phyloP scores from a whole-genome alignment of 2,888 invertebrate genomes.

The Keiferia lycopersicella region DNA sequence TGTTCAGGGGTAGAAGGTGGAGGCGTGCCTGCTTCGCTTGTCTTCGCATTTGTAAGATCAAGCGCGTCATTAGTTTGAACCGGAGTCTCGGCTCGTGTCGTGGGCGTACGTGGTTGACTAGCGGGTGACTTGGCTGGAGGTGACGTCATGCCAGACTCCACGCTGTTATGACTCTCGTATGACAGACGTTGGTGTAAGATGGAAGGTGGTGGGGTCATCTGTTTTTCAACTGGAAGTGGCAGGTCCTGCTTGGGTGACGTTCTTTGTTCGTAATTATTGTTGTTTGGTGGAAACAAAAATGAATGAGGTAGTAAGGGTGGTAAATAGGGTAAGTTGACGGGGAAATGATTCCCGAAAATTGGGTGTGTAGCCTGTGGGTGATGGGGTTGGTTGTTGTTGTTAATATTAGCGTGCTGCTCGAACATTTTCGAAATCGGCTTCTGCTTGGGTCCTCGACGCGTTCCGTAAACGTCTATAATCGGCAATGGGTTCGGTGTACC shows the following conservation, averaged over 20 bases:
- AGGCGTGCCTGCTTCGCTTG: constrained; percentile 64
- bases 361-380: constrained; percentile 61
- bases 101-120: constrained; percentile 55
- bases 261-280: constrained; percentile 67
- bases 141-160: constrained; percentile 45
- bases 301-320: constrained; percentile 74
- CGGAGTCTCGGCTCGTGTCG: constrained; percentile 44
- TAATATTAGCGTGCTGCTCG: constrained; percentile 54
- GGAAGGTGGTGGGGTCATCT: constrained; percentile 56
- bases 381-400: constrained; percentile 51
- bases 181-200: constrained; percentile 67
- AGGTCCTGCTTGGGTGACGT: constrained; percentile 59
- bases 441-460: constrained; percentile 91
- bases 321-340: constrained; percentile 70
- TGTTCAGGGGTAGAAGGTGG: constrained; percentile 51
- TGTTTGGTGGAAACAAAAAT: constrained; percentile 75
- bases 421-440: constrained; percentile 67
- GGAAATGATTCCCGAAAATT: constrained; percentile 70
- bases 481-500: constrained; percentile 93
- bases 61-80: constrained; percentile 69
- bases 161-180: constrained; percentile 45
- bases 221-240: constrained; percentile 47
- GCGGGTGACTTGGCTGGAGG: constrained; percentile 57
- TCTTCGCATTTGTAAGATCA: constrained; percentile 80
- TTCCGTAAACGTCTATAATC: constrained; percentile 95